Evolutionary conservation across 2,797 vertebrate species (phyloP), one percentile per base, ranked within the genome.

Genomic region (Pachyuromys duprasi): DNA sequence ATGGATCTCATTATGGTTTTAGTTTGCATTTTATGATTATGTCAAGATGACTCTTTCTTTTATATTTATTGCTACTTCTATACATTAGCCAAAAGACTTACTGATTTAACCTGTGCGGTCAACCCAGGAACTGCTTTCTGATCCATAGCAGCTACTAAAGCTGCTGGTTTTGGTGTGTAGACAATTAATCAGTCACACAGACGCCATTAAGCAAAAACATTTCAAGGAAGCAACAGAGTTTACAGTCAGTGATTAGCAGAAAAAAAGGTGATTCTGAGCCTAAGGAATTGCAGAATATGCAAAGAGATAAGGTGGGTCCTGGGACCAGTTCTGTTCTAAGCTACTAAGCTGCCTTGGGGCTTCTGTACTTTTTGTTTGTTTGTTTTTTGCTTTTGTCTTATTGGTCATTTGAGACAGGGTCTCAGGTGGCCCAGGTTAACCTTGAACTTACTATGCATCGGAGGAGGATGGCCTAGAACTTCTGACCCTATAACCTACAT

Each of bases 21-120:
- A 74, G 36, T 65, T 89, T 84, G 39, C 9, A 24, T 94, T 94
- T 80, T 89, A 55, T 45, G 24, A 79, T 74, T 80, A 94, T 45
- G 62, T 67, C 55, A 95, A 95, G 26, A n/a, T 28, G 69, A 7
- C 45, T 72, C 62, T 57, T 95, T 93, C 67, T 49, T 94, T 93
- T 79, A 63, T 89, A 89, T 82, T 91, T 95, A 79, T 42, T 57
- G 15, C 36, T 67, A 80, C 6, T 93, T 96, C 88, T 67, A 65
- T 60, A 45, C 81, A 53, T 93, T 70, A 74, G 69, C 18, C 75
- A 88, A 90, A 93, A 90, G 26, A 94, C 55, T 33, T 90, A 92
- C 91, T 70, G 2, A 93, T 82, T 93, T 97, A 70, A 81, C n/a
- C 22, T 82, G 8, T 67, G 8, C n/a, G 76, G 31, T 13, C 67